Conservation (phyloP, 2,113 vertebrate genomes). For the Trematomus loennbergii region DNA sequence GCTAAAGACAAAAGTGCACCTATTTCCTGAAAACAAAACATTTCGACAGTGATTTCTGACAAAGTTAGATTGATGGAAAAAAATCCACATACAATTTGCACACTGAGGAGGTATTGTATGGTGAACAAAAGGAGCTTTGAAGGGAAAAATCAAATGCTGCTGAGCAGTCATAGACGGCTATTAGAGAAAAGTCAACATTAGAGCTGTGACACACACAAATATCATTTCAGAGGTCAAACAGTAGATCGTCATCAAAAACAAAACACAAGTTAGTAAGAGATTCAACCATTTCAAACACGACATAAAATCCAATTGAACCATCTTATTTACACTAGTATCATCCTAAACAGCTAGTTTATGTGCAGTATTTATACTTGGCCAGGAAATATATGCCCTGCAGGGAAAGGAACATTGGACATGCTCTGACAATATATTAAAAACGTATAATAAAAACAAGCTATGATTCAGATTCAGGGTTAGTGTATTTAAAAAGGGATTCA, state of each 20-base stretch:
- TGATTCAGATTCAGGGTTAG: constrained; percentile 34
- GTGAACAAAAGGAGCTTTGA: constrained; percentile 45
- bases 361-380: constrained; percentile 61
- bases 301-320: constrained; percentile 14
- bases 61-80: constrained; percentile 29
- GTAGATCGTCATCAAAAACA: constrained; percentile 7
- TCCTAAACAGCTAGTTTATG: constrained; percentile 60
- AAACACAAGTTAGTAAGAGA: constrained; percentile 13
- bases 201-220: constrained; percentile 13
- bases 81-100: constrained; percentile 65
- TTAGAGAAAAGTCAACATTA: constrained; percentile 9
- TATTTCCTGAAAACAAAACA: constrained; percentile 55
- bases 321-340: constrained; percentile 49
- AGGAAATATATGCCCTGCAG: constrained; percentile 48
- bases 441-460: background rate
- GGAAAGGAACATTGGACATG: constrained; percentile 49
- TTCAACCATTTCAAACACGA: constrained; percentile 48
- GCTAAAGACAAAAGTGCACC: constrained; percentile 56
- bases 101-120: constrained; percentile 64
- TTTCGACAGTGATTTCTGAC: constrained; percentile 42
- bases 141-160: constrained; percentile 43
- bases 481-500: constrained; percentile 20
- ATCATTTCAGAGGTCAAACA: constrained; percentile 37
- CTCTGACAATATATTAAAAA: constrained; percentile 38
- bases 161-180: constrained; percentile 12